Evolutionary conservation across 2,113 vertebrate species (phyloP), one percentile per base, ranked within the genome.

Genomic region (Axis porcinus): DNA sequence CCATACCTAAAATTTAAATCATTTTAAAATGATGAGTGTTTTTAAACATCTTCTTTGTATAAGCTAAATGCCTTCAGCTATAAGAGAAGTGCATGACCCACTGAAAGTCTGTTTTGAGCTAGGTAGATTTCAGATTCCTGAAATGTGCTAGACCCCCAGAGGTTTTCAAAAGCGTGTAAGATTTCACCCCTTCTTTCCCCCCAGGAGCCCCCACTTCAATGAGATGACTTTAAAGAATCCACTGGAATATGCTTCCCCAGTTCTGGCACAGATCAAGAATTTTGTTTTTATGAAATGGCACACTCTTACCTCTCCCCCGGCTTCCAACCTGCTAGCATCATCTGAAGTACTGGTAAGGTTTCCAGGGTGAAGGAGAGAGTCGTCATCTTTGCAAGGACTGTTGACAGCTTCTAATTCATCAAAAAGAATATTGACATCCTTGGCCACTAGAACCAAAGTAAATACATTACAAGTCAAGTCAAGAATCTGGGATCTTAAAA

Each of bases 351-450:
- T 99, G 97, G 99, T 99, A 98, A 99, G 98, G 88, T 99, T 99
- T 96, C 98, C 99, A 43, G 99, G 98, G 97, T 99, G 99, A 96
- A 99, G 99, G 85, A 99, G 97, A 76, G 99, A 99, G 97, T 99
- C 99, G 2, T 99, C 99, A 19, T 99, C 99, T 99, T 99, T 99
- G 98, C 99, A 99, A 62, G 99, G 99, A 95, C 98, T 99, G 98
- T 99, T 99, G 98, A 98, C 98, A 50, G 98, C 99, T 97, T 99
- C 99, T 92, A 99, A 98, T 97, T 99, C 98, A 97, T 99, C 99
- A 96, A 99, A 99, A 98, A 99, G 99, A 98, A 99, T 99, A 86
- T 99, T 99, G 94, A 99, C 99, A 96, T 99, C 99, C 98, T 99
- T 99, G 98, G 98, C 99, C 99, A 99, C 99, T 99, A 96, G 89